These are phyloP conservation scores for Siphamia tubifer DNA, from an alignment of 2,113 vertebrate species.

Conservation along the genomic window DNA sequence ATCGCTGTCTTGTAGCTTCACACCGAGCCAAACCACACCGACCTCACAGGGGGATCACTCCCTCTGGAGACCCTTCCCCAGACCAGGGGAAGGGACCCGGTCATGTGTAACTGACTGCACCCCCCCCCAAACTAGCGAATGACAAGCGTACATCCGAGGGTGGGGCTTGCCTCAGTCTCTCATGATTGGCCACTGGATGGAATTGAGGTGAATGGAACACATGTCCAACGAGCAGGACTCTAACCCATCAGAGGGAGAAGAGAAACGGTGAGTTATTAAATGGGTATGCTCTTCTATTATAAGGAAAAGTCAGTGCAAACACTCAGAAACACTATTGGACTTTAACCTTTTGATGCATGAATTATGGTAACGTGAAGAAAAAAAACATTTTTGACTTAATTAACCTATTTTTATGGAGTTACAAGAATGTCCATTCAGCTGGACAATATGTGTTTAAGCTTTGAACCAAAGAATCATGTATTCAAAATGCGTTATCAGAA, in stretches of 20 bases:
- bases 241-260: constrained; percentile 84
- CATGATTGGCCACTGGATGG: constrained; percentile 85
- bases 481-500: too few species aligned
- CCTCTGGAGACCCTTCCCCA: constrained; percentile 15
- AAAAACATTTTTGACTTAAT: too few species aligned
- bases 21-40: not conserved
- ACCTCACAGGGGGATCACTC: constrained; percentile 35
- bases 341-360: too few species aligned
- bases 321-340: too few species aligned
- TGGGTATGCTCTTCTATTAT: too few species aligned
- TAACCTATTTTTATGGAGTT: too few species aligned
- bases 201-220: constrained; percentile 89
- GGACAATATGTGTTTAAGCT: too few species aligned
- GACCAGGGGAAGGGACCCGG: constrained; percentile 51
- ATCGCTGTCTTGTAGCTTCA: not conserved
- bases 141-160: constrained; percentile 81
- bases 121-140: constrained; percentile 74
- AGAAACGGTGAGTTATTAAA: constrained; percentile 83
- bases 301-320: too few species aligned
- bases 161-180: constrained; percentile 87
- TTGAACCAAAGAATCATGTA: too few species aligned
- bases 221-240: constrained; percentile 84
- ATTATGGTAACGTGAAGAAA: too few species aligned
- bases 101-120: constrained; percentile 71
- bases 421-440: too few species aligned